Percentiles rank a stretch among this genome's conserved stretches.
Conservation (phyloP, 2,113 vertebrate genomes). For the Saimiri boliviensis region DNA sequence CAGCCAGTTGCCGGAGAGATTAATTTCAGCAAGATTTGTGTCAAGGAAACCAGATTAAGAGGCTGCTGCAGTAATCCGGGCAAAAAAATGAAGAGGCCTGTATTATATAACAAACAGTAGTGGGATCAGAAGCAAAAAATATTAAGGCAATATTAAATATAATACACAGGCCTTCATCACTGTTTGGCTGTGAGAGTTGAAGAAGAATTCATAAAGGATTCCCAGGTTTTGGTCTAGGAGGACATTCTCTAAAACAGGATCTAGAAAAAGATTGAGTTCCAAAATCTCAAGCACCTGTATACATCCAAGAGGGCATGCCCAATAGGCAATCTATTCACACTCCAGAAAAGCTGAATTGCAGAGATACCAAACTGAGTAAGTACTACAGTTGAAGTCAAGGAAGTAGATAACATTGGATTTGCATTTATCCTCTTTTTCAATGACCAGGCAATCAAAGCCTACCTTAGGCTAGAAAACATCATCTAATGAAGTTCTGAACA, state of each 20-base stretch:
- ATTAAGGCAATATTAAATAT: too few relatives aligned
- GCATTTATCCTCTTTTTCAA: neutral
- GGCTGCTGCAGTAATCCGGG: neutral
- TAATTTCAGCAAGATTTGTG: neutral
- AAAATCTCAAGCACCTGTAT: neutral
- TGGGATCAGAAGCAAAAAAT: neutral
- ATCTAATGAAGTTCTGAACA: constrained; percentile 1
- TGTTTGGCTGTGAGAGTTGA: neutral
- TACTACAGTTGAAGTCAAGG: neutral
- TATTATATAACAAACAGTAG: rapidly evolving
- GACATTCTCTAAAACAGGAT: neutral
- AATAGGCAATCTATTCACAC: neutral
- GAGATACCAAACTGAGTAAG: neutral
- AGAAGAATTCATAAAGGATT: neutral
- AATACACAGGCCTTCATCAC: neutral
- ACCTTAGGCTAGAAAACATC: neutral
- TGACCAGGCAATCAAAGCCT: neutral
- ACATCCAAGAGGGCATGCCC: neutral
- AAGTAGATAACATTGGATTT: neutral
- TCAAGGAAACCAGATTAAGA: neutral
- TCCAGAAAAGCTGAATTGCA: neutral
- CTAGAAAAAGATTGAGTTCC: neutral
- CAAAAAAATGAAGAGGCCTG: neutral
- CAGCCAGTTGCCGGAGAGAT: neutral
- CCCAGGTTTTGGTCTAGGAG: neutral